Base-by-base conservation (phyloP, 1,140 invertebrate genomes). In the Drosophila kanapiae region DNA sequence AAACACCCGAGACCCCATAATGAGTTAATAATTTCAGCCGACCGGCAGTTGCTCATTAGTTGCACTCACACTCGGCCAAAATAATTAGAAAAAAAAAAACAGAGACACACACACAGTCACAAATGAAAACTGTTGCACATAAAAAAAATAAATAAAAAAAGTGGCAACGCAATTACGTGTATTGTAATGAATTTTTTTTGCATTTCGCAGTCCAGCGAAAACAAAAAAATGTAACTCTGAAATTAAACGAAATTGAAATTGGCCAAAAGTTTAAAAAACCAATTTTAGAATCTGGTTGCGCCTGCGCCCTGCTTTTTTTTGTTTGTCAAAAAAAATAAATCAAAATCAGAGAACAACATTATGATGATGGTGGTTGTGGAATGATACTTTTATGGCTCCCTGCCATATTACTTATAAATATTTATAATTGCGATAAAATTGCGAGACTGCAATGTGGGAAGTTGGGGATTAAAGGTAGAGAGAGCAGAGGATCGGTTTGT, bases 41-140 rank as follows among this genome's bases (percentile, higher is more conserved):
- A 80, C 69, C 62, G 69, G 67, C 82, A 75, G 59, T 86, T 75
- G 78, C 82, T 85, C 82, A 85, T 85, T 85, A 85, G 82, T 64
- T 67, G 79, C 67, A 75, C 71, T 75, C 47, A 56, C 42, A 78
- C 45, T 49, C 11, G 23, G 27, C n/a, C 31, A 13, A 53, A 63
- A 78, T 61, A 78, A 77, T 68, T 67, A 68, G 60, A 75, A 75
- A 67, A 59, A 64, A 58, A 63, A 62, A 58, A 57, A 61, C 42
- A 61, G 60, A 33, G 3, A 18, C 6, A 48, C 27, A 51, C 14
- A 56, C 56, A 48, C 45, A 63, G 51, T 48, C 31, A 40, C 37
- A 38, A 45, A 71, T 37, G 56, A 74, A 75, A 74, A 75, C 69
- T 74, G 67, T 72, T 72, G 68, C 67, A 72, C 60, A 79, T 57